Evolutionary conservation across 2,113 vertebrate species (phyloP), one percentile per base, ranked within the genome.

Genomic region (Pterocles gutturalis): DNA sequence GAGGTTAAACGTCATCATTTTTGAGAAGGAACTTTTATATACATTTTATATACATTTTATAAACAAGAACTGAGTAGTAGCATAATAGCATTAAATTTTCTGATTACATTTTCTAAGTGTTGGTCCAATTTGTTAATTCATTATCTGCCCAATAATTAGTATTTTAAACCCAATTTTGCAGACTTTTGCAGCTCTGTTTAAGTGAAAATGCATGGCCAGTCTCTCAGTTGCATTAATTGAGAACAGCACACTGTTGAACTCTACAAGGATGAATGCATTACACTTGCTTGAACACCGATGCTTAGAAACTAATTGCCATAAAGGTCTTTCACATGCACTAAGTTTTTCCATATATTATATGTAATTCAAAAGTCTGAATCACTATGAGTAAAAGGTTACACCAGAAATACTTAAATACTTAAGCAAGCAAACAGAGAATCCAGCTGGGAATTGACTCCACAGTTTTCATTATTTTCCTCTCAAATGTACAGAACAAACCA

Each of bases 351-450:
- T 58, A 11, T 41, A 66, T 62, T 65, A 33, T 8, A 76, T 7
- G 70, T 33, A 91, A 70, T 80, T 92, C 88, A 79, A 54, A 85
- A 51, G 53, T 87, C 83, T 85, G 86, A 95, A 82, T 91, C 89
- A 66, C 77, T 49, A 1, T 2, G 25, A 89, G 83, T 24, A 87
- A 84, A 61, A 89, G 49, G 53, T 85, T 84, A 90, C 57, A 72
- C 9, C 54, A 94, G 65, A 73, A 95, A 90, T 11, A 60, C 29
- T 82, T 75, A 41, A 81, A 54, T 55, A 61, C 18, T 41, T 34
- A 36, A 11, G 66, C 49, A 66, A 89, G 79, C 34, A 69, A 66
- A 34, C 45, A 34, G 51, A 58, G 72, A 57, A 84, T 64, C 69
- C 92, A 87, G 87, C 70, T 95, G 89, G 34, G 77, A 49, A 67